Evolutionary conservation across 1,140 invertebrate genomes (phyloP).

Genomic region (Trissolcus basalis): DNA sequence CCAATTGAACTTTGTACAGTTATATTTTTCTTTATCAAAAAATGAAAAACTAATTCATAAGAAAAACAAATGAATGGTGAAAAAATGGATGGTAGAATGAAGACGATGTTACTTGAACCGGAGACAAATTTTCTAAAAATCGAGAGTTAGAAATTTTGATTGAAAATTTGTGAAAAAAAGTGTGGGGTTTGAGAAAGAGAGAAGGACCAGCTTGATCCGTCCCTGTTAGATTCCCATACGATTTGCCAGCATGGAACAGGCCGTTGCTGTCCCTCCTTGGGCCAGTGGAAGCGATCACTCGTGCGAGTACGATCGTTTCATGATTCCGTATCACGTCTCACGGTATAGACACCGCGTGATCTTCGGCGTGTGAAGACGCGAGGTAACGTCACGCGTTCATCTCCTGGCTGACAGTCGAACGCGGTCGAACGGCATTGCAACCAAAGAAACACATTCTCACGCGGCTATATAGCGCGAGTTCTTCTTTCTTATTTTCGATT

Average conservation of each 20-base stretch:
- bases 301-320: conserved; percentile 63
- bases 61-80: too few relatives aligned
- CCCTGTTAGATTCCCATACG: conserved; percentile 69
- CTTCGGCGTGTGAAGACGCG: conserved; percentile 47
- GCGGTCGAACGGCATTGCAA: conserved; percentile 7
- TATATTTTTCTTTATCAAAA: too few relatives aligned
- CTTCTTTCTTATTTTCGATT: too few relatives aligned
- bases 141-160: too few relatives aligned
- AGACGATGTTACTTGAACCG: too few relatives aligned
- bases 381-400: conserved; percentile 18
- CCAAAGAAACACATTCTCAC: conserved; percentile 5
- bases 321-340: conserved; percentile 57
- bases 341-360: conserved; percentile 39
- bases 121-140: too few relatives aligned
- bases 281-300: conserved; percentile 70
- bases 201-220: conserved; percentile 58
- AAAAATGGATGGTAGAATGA: too few relatives aligned
- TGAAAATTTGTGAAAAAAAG: too few relatives aligned
- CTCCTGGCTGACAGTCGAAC: conserved; percentile 32
- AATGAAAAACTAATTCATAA: too few relatives aligned
- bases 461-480: not conserved
- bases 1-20: too few relatives aligned
- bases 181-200: not conserved
- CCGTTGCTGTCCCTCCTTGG: conserved; percentile 67
- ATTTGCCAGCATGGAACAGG: conserved; percentile 63